Percentiles rank a stretch among this genome's conserved stretches.
Conservation (phyloP, 37 sponge, comb jelly and placozoan genomes). For the Halisarca cf. caerulea region DNA sequence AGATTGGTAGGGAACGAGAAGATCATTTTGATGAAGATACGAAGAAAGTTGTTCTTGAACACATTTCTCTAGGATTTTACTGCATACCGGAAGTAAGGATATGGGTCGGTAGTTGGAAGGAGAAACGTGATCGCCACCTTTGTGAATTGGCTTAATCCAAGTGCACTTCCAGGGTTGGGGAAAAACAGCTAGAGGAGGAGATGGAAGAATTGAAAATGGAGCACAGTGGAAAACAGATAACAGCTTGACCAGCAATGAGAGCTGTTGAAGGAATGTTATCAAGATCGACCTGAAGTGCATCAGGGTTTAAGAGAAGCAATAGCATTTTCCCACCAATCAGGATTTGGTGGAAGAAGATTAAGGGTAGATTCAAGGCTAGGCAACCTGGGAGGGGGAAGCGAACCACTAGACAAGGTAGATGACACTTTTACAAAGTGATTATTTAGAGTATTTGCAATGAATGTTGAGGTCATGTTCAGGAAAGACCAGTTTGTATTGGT, state of each 20-base stretch:
- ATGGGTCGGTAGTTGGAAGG: slow-evolving; percentile 15
- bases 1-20: neutral
- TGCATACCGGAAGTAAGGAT: neutral
- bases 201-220: neutral
- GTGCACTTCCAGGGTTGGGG: neutral
- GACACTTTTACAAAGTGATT: neutral
- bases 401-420: neutral
- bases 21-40: neutral
- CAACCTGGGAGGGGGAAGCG: neutral
- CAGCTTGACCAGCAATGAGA: neutral
- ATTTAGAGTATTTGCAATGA: neutral
- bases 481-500: neutral
- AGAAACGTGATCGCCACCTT: neutral
- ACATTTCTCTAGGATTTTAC: neutral
- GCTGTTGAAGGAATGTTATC: neutral
- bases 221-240: slow-evolving; percentile 4
- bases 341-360: neutral
- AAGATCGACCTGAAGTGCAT: neutral
- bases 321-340: slow-evolving; percentile 1
- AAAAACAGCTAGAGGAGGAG: neutral
- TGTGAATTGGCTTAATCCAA: slow-evolving; percentile 3
- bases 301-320: neutral
- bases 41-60: slow-evolving; percentile 3
- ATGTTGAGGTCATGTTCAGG: neutral
- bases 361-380: neutral